Conservation (phyloP, 2,888 invertebrate genomes). For the Drosophila suboccidentalis region DNA sequence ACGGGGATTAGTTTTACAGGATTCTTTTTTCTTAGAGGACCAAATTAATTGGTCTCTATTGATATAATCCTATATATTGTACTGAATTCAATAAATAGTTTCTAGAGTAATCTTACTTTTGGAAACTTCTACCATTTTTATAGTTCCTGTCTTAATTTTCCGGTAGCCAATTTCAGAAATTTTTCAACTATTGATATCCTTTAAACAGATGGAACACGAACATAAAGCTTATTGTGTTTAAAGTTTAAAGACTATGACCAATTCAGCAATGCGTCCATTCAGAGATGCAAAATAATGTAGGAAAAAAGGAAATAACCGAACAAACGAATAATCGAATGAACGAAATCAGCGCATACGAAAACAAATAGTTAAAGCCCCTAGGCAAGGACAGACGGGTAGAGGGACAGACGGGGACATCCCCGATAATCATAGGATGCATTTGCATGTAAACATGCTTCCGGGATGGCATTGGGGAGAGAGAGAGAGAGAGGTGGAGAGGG, state of each 20-base stretch:
- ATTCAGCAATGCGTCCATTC: neutral
- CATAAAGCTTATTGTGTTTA: neutral
- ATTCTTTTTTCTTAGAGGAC: neutral
- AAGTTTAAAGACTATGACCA: neutral
- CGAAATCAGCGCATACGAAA: slow-evolving; percentile 58
- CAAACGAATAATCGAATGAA: slow-evolving; percentile 27
- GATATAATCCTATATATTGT: neutral
- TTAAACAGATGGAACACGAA: neutral
- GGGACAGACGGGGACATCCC: slow-evolving; percentile 21
- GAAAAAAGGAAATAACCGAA: slow-evolving; percentile 16
- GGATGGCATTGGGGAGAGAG: neutral
- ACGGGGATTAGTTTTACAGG: neutral
- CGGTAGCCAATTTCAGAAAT: neutral
- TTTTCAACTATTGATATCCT: neutral
- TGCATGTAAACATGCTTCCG: slow-evolving; percentile 73
- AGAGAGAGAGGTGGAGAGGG: too few species aligned
- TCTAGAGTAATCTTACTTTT: too few species aligned
- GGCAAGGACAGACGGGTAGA: neutral
- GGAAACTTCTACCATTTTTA: too few species aligned
- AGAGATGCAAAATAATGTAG: neutral
- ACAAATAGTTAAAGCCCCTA: slow-evolving; percentile 56
- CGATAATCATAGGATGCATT: slow-evolving; percentile 74
- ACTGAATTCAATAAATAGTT: neutral
- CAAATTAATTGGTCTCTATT: too few species aligned
- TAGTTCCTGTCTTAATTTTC: neutral